A percentile compares a stretch with the other conserved stretches of the same genome.
Conservation (phyloP, 2,797 vertebrate genomes). For the Amniataba percoides region DNA sequence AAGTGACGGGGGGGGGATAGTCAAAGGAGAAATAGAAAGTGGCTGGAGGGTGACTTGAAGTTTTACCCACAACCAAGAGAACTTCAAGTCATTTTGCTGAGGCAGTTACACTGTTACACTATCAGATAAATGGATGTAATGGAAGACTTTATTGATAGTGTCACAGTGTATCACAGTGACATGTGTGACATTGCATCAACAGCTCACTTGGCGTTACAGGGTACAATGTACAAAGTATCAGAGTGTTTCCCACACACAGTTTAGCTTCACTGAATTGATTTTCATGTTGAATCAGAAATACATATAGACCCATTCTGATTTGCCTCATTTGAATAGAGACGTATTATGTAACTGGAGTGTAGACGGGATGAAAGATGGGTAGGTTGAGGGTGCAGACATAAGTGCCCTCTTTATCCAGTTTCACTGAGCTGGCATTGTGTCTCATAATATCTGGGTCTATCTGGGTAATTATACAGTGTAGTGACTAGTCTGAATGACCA, state of each 20-base stretch:
- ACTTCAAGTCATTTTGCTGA: slow-evolving; percentile 10
- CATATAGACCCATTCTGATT: slow-evolving; percentile 46
- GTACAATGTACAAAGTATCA: slow-evolving; percentile 1
- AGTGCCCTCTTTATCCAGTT: slow-evolving; percentile 93
- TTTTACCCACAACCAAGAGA: slow-evolving; percentile 34
- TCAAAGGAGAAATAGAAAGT: slow-evolving; percentile 58
- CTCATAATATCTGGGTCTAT: slow-evolving; percentile 88
- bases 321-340: slow-evolving; percentile 49
- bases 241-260: slow-evolving; percentile 37
- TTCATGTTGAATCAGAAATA: slow-evolving; percentile 45
- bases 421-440: slow-evolving; percentile 95
- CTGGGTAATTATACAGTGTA: slow-evolving; percentile 92
- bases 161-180: slow-evolving; percentile 10
- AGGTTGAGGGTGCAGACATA: slow-evolving; percentile 86
- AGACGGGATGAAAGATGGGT: slow-evolving; percentile 73
- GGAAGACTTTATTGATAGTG: slow-evolving; percentile 25
- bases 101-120: neutral
- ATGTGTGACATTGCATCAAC: slow-evolving; percentile 24
- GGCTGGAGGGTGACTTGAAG: slow-evolving; percentile 20
- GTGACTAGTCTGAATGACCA: slow-evolving; percentile 94
- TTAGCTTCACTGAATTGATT: slow-evolving; percentile 50
- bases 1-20: slow-evolving; percentile 88
- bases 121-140: slow-evolving; percentile 22
- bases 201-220: slow-evolving; percentile 15
- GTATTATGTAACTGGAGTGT: slow-evolving; percentile 70